Percentiles rank a stretch among this genome's conserved stretches.
Conservation (phyloP, 2,888 invertebrate species). For the Embidobia sp. region DNA sequence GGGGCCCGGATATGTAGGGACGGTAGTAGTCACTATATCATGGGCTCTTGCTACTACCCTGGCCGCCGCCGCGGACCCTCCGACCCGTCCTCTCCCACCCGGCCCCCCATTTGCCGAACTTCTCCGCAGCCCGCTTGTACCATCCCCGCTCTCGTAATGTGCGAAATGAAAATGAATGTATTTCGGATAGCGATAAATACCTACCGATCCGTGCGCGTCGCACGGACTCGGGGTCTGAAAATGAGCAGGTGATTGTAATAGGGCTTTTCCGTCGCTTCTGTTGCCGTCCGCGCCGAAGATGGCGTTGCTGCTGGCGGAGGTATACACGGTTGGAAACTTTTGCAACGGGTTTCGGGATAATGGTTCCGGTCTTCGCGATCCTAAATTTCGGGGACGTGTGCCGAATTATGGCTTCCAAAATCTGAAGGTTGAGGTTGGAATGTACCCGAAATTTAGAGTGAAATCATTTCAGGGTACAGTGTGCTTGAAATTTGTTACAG, state of each 20-base stretch:
- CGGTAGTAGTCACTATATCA: slow-evolving; percentile 82
- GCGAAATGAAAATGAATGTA: slow-evolving; percentile 82
- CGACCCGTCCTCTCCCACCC: slow-evolving; percentile 29
- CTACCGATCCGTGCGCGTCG: slow-evolving; percentile 76
- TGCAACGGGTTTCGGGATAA: no score
- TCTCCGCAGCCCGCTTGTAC: slow-evolving; percentile 60
- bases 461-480: no score
- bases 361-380: no score
- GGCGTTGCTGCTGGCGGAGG: no score
- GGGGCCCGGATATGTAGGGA: slow-evolving; percentile 76
- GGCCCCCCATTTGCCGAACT: slow-evolving; percentile 28
- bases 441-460: no score
- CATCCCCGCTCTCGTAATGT: slow-evolving; percentile 75
- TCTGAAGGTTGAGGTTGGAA: no score
- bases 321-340: no score
- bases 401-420: no score
- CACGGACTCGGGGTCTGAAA: slow-evolving; percentile 70
- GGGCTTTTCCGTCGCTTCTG: slow-evolving; percentile 32
- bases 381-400: no score
- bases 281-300: no score
- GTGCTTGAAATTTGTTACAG: no score
- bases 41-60: slow-evolving; percentile 81
- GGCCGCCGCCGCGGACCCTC: slow-evolving; percentile 70
- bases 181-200: slow-evolving; percentile 82
- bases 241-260: slow-evolving; percentile 75